These are phyloP conservation scores for Euglossa dilemma DNA, from an alignment of 1,140 invertebrate species.

Conservation along the genomic window DNA sequence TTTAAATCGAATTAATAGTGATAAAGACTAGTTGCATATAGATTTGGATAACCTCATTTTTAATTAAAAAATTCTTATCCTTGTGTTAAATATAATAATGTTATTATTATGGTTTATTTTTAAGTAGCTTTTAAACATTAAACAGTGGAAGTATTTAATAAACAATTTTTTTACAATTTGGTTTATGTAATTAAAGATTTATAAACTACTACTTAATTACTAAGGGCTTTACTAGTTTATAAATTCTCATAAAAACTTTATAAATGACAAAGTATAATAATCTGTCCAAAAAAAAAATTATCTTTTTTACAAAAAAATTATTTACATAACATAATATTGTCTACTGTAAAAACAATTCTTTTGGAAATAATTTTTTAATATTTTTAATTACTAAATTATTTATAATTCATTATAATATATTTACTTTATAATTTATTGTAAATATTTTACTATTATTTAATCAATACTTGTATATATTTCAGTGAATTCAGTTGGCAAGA, in stretches of 20 bases:
- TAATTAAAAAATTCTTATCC: not conserved
- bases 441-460: not conserved
- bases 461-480: slow-evolving; percentile 39
- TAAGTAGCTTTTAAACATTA: not conserved
- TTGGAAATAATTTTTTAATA: not conserved
- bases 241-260: not conserved
- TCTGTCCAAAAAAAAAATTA: not conserved
- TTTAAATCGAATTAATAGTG: not conserved
- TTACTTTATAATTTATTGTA: not conserved
- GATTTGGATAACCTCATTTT: not conserved
- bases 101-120: too few species aligned
- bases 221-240: not conserved
- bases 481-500: slow-evolving; percentile 71
- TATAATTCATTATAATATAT: too few species aligned
- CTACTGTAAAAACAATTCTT: too few species aligned
- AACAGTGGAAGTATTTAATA: too few species aligned
- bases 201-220: not conserved
- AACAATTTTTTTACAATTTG: not conserved
- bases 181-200: not conserved
- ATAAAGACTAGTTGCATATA: too few species aligned
- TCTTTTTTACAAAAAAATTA: too few species aligned
- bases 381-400: too few species aligned
- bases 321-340: too few species aligned
- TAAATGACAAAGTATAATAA: not conserved
- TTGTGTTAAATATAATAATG: too few species aligned